Evolutionary conservation across 2,797 vertebrate species (phyloP), one percentile per base, ranked within the genome.

Genomic region (Chromobotia macracanthus): DNA sequence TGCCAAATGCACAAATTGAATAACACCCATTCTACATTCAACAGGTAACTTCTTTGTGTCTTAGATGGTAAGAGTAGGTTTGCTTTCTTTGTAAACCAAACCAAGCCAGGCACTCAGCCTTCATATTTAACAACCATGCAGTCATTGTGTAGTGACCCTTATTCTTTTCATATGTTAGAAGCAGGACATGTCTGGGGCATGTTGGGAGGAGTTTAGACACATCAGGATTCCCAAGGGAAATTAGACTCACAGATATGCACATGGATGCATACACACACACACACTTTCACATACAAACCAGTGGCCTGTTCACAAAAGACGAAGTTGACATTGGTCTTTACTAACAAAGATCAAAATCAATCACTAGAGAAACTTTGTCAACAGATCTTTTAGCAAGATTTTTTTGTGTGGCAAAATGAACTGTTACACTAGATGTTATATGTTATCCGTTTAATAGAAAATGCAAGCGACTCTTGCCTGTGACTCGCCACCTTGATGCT

Each of bases 141-240:
- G 35, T 35, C 2, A 35, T 53, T 60, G 21, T 16, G 15, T 55
- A 4, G 10, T 56, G 55, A 56, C 55, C 19, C 13, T 2, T 16
- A 25, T 23, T 25, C 15, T 58, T 72, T 38, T 72, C 70, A 35
- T 16, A 60, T 48, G 38, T 46, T 15, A 60, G 15, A 60, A 60
- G 15, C 1, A 46, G 53, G n/a, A 35, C 46, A 50, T 0, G 18
- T 35, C 48, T 19, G 46, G 25, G 25, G 38, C 51, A 55, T 55
- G 51, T 55, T 19, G 21, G 44, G 53, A 72, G 15, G 21, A 38
- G 56, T 35, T 44, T 11, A 63, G 25, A 63, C 44, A 61, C 60
- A 58, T 63, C 25, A 31, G 44, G 12, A 10, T 21, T 46, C 44
- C 46, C 2, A 7, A 63, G 56, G n/a, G 60, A 75, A 51, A 64